These are phyloP conservation scores for Pyrocoelia pectoralis DNA, from an alignment of 2,888 invertebrate genomes.

Conservation along the genomic window DNA sequence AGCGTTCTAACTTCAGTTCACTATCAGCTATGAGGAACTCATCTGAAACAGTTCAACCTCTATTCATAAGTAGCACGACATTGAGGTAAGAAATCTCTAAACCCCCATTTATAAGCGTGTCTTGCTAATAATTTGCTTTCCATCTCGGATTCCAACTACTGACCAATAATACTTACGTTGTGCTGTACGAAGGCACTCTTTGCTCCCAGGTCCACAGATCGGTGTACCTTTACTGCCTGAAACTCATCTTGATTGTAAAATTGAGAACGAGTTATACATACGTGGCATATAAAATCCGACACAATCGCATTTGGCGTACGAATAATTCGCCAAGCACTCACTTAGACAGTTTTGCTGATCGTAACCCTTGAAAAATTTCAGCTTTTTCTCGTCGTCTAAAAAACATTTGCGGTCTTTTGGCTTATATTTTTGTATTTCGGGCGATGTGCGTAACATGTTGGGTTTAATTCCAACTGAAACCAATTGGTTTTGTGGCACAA, in stretches of 20 bases:
- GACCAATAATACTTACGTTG: background rate
- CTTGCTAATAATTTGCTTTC: too few species aligned
- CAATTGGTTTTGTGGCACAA: conserved; percentile 70
- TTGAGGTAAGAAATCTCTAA: too few species aligned
- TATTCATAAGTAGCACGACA: too few species aligned
- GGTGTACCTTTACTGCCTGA: background rate
- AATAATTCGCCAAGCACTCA: conserved; percentile 72
- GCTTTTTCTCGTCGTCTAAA: conserved; percentile 68
- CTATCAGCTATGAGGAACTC: background rate
- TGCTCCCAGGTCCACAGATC: background rate
- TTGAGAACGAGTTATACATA: conserved; percentile 37
- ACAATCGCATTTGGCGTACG: conserved; percentile 66
- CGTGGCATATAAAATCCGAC: conserved; percentile 71
- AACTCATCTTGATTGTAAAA: background rate
- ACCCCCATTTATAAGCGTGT: too few species aligned
- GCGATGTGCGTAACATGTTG: conserved; percentile 73
- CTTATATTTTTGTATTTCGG: conserved; percentile 66
- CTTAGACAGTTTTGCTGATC: conserved; percentile 73
- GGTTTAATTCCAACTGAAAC: conserved; percentile 73
- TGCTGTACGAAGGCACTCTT: background rate
- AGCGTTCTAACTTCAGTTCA: background rate
- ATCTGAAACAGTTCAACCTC: background rate
- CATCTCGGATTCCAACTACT: too few species aligned
- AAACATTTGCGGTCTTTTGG: conserved; percentile 69
- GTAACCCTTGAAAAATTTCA: conserved; percentile 69